Evolutionary conservation across 2,888 invertebrate genomes (phyloP).

Genomic region (Tenthredo distinguenda): DNA sequence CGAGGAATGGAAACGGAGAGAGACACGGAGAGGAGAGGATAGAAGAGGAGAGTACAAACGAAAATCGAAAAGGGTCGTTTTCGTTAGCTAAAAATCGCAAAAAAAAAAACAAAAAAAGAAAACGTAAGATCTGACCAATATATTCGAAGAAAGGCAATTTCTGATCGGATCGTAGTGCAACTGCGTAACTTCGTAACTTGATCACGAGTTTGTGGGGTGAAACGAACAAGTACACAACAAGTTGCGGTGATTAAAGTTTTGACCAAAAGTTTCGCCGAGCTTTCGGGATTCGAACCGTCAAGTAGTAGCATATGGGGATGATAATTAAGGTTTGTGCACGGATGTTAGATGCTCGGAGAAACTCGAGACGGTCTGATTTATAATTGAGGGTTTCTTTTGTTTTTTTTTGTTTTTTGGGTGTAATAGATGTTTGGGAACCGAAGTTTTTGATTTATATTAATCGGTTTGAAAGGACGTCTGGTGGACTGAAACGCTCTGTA

Average conservation of each 20-base stretch:
- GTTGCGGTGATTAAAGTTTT: background rate
- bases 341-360: background rate
- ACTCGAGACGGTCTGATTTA: background rate
- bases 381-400: background rate
- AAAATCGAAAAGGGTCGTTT: background rate
- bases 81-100: background rate
- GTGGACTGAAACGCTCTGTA: slow-evolving; percentile 7
- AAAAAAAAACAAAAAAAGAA: background rate
- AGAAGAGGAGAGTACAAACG: background rate
- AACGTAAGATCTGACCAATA: background rate
- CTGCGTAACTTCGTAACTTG: background rate
- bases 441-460: background rate
- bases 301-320: background rate
- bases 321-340: background rate
- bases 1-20: slow-evolving; percentile 12
- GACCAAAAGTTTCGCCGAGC: background rate
- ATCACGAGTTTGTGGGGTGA: background rate
- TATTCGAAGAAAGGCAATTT: no score
- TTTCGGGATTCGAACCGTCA: background rate
- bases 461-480: background rate
- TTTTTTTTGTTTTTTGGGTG: background rate
- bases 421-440: background rate
- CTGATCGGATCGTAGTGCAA: background rate
- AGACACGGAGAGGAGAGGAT: background rate
- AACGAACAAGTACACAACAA: background rate